Evolutionary conservation across 2,113 vertebrate genomes (phyloP).

Genomic region (Glareola pratincola): DNA sequence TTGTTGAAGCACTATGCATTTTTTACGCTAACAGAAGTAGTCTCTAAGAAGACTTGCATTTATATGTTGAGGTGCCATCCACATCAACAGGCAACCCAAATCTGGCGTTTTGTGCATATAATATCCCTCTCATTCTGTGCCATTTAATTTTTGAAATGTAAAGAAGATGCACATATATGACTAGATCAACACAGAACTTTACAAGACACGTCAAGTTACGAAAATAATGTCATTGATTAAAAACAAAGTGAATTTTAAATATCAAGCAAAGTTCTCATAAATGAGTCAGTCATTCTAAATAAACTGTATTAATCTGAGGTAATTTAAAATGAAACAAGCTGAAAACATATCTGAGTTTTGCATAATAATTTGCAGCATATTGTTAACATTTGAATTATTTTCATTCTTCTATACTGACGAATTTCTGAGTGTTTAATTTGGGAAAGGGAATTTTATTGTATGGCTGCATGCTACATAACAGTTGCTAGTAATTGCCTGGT

Average conservation of each 20-base stretch:
- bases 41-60: background rate
- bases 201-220: background rate
- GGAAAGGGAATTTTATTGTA: background rate
- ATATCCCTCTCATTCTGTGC: background rate
- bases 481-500: background rate
- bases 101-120: background rate
- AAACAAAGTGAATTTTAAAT: background rate
- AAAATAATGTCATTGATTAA: constrained; percentile 2
- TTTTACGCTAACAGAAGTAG: background rate
- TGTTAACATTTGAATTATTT: background rate
- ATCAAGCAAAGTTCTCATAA: background rate
- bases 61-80: background rate
- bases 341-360: background rate
- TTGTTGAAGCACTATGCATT: background rate
- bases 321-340: background rate
- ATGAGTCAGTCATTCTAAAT: background rate
- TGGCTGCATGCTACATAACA: rapidly evolving
- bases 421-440: background rate
- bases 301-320: background rate
- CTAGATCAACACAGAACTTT: background rate
- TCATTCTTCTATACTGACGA: background rate
- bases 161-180: background rate
- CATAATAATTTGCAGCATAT: background rate
- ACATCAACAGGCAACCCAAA: background rate
- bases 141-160: background rate